Percentiles rank a stretch among this genome's conserved stretches.
Conservation (phyloP, 2,113 vertebrate genomes). For the Lontra canadensis region DNA sequence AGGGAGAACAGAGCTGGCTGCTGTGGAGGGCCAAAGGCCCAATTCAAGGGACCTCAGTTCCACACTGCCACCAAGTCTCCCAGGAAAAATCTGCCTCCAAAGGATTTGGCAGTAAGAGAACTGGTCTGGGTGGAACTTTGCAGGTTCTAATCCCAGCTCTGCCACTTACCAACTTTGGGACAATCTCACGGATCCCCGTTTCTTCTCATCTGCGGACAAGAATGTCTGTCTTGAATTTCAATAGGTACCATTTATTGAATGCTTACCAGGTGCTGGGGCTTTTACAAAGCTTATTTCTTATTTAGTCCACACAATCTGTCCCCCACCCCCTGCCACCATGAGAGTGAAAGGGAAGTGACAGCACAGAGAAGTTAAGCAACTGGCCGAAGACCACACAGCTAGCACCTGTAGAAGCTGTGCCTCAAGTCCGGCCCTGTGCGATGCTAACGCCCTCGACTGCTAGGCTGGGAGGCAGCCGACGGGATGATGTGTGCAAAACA, state of each 20-base stretch:
- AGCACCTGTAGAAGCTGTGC: accelerated
- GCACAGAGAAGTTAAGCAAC: conserved; percentile 14
- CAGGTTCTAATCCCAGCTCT: not conserved
- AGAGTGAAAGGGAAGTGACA: not conserved
- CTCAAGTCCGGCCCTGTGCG: not conserved
- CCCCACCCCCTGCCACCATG: not conserved
- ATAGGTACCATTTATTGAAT: not conserved
- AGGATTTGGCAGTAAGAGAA: not conserved
- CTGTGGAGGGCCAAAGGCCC: not conserved
- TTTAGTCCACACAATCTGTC: not conserved
- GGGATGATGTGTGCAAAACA: not conserved
- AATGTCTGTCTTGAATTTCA: not conserved
- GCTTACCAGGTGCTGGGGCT: not conserved
- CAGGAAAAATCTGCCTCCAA: not conserved
- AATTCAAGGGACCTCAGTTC: not conserved
- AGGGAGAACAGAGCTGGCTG: not conserved
- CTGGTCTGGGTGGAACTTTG: not conserved
- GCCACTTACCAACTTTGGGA: not conserved
- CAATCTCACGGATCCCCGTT: not conserved
- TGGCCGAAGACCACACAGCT: not conserved
- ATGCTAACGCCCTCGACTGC: not conserved
- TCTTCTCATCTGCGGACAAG: not conserved
- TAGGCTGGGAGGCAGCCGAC: not conserved
- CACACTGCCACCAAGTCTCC: not conserved
- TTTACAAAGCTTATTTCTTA: not conserved